A percentile compares a stretch with the other conserved stretches of the same genome.
Evolutionary conservation across 1,140 invertebrate species (phyloP).

Genomic region (Paramacrobiotus metropolitanus): DNA sequence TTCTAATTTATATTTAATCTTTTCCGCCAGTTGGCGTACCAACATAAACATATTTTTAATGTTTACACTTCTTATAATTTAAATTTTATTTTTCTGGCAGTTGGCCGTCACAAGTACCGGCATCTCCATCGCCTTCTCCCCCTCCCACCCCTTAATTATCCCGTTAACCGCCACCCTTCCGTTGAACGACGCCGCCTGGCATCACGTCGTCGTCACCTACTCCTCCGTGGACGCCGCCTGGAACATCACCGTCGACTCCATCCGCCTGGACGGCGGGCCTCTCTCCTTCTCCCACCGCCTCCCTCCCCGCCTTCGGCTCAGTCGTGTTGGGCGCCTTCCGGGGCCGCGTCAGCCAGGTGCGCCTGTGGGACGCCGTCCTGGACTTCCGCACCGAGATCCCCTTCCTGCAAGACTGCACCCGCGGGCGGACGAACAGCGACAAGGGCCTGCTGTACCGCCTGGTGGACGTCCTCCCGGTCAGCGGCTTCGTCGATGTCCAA

Average conservation of each 20-base stretch:
- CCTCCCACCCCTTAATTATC: too few relatives aligned
- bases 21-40: too few relatives aligned
- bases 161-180: too few relatives aligned
- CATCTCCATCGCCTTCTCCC: too few relatives aligned
- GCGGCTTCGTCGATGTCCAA: too few relatives aligned
- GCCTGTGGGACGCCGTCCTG: slow-evolving; percentile 70
- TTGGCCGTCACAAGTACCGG: too few relatives aligned
- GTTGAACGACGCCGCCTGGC: slow-evolving; percentile 86
- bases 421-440: neutral
- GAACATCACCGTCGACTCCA: slow-evolving; percentile 18
- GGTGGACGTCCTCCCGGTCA: too few relatives aligned
- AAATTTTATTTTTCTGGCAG: too few relatives aligned
- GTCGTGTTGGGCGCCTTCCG: slow-evolving; percentile 80
- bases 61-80: too few relatives aligned
- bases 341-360: slow-evolving; percentile 75
- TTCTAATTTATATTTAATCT: too few relatives aligned
- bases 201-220: slow-evolving; percentile 82
- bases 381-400: slow-evolving; percentile 79
- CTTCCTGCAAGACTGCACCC: slow-evolving; percentile 36
- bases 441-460: neutral
- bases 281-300: slow-evolving; percentile 12
- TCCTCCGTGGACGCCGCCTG: slow-evolving; percentile 47
- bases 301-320: slow-evolving; percentile 44
- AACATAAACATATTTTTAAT: too few relatives aligned
- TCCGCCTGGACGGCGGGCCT: slow-evolving; percentile 14